A percentile compares a stretch with the other conserved stretches of the same genome.
Evolutionary conservation across 2,113 vertebrate species (phyloP).

Genomic region (Hipposideros armiger): DNA sequence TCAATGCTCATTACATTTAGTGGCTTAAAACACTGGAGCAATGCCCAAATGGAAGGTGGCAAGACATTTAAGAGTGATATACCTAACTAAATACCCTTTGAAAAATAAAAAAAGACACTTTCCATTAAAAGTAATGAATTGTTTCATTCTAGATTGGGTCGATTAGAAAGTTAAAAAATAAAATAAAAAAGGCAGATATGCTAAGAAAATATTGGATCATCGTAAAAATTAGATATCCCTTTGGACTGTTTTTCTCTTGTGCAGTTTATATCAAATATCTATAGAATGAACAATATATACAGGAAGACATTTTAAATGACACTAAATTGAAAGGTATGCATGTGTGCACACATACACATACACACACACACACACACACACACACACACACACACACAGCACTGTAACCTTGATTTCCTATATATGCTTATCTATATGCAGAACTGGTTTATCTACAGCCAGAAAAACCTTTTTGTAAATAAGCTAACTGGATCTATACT

Average conservation of each 20-base stretch:
- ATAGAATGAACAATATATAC: not conserved
- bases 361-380: not conserved
- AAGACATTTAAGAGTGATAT: constrained; percentile 79
- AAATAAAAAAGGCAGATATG: not conserved
- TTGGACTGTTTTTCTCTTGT: constrained; percentile 14
- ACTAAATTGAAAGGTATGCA: not conserved
- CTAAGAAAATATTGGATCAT: constrained; percentile 51
- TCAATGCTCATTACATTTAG: constrained; percentile 74
- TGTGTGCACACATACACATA: not conserved
- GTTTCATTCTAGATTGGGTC: constrained; percentile 64
- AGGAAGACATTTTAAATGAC: not conserved
- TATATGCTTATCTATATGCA: not conserved
- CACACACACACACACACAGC: not conserved
- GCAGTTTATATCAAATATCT: not conserved
- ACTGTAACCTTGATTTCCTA: not conserved
- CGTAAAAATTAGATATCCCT: not conserved
- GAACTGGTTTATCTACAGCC: not conserved
- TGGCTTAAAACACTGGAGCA: constrained; percentile 79
- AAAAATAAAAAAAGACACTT: constrained; percentile 67
- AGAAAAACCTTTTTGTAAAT: not conserved
- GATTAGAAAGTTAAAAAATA: constrained; percentile 67
- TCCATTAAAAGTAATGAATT: constrained; percentile 78
- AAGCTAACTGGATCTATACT: not conserved
- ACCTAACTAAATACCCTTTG: constrained; percentile 72
- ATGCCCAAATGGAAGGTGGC: constrained; percentile 72